Conservation (phyloP, 1,140 invertebrate genomes). For the Panagrolaimus sp. region DNA sequence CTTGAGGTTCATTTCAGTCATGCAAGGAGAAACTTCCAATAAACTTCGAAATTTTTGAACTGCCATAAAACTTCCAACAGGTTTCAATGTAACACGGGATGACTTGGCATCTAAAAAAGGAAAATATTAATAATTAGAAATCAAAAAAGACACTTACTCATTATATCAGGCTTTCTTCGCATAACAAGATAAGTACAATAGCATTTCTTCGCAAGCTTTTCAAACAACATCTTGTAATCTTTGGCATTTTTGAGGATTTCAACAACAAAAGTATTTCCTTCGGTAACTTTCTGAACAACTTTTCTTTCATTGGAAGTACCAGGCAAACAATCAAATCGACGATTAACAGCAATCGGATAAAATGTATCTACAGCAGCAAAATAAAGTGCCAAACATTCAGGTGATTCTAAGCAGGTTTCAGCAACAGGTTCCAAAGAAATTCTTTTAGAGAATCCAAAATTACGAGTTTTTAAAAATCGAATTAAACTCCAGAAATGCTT, state of each 20-base stretch:
- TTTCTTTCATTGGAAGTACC: too few species aligned
- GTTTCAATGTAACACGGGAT: neutral
- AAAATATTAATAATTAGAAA: neutral
- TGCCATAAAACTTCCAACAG: neutral
- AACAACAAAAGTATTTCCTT: too few species aligned
- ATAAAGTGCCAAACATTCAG: too few species aligned
- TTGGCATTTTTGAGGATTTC: neutral
- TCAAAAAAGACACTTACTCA: too few species aligned
- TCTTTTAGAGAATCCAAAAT: neutral
- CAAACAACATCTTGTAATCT: neutral
- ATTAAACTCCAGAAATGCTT: slow-evolving; percentile 22
- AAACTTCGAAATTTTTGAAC: neutral
- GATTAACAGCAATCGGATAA: neutral
- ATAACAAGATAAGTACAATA: neutral
- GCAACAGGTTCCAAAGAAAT: neutral
- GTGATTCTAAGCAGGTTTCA: neutral
- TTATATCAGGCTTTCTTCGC: too few species aligned
- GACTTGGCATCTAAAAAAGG: neutral
- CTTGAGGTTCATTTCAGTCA: neutral
- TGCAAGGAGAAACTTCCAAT: neutral
- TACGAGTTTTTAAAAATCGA: neutral
- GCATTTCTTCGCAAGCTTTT: neutral
- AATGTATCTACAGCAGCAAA: neutral
- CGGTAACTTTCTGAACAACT: too few species aligned
- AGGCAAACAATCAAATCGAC: neutral